These are phyloP conservation scores for Lepidurus apus DNA, from an alignment of 1,140 invertebrate genomes.

Conservation along the genomic window DNA sequence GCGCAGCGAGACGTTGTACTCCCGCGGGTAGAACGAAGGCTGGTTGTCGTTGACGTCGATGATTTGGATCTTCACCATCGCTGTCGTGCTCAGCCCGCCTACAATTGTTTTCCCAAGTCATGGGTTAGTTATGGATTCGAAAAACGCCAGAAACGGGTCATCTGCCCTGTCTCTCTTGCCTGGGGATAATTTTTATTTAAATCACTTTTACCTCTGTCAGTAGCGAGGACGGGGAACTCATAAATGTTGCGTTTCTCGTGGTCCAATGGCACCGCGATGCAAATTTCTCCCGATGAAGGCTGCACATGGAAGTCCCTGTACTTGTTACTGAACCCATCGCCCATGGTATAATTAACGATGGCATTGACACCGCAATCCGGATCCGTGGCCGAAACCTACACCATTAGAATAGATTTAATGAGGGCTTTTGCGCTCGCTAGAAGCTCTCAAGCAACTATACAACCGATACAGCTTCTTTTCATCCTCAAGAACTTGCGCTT, in stretches of 20 bases:
- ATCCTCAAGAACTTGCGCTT: no score
- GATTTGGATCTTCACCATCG: conserved; percentile 85
- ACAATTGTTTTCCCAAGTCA: conserved; percentile 43
- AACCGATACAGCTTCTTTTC: no score
- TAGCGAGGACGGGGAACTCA: conserved; percentile 89
- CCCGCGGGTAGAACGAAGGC: conserved; percentile 75
- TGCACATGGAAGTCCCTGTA: conserved; percentile 69
- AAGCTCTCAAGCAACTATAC: no score
- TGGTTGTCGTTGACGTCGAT: conserved; percentile 91
- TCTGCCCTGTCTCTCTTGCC: background rate
- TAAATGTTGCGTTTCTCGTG: conserved; percentile 76
- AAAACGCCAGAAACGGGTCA: background rate
- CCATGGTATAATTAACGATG: conserved; percentile 86
- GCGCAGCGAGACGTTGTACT: conserved; percentile 79
- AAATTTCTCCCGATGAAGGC: conserved; percentile 79
- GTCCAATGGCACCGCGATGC: conserved; percentile 74
- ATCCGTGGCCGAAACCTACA: conserved; percentile 85
- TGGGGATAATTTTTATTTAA: background rate
- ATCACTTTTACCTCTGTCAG: conserved; percentile 72
- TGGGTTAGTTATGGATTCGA: background rate
- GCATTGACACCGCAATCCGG: conserved; percentile 91
- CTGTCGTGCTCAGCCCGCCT: conserved; percentile 87
- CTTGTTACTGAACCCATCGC: conserved; percentile 56
- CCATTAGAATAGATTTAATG: conserved; percentile 9
- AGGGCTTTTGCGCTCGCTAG: conserved; percentile 12